Conservation (phyloP, 2,888 invertebrate species). For the Ryuthela nishihirai region DNA sequence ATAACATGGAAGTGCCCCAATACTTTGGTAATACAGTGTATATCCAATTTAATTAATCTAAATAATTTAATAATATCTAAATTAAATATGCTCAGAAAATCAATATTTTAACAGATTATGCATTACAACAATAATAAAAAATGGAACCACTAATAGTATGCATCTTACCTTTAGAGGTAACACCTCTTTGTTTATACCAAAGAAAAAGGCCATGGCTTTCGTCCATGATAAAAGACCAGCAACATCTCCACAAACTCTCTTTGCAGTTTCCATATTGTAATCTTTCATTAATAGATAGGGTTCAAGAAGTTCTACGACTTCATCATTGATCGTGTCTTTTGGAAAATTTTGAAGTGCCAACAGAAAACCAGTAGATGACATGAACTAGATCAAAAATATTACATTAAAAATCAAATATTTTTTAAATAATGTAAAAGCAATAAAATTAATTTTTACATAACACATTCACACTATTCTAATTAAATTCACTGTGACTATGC, state of each 20-base stretch:
- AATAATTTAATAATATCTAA: too few species aligned
- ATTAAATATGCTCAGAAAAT: too few species aligned
- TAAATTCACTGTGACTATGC: too few species aligned
- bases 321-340: constrained; percentile 93
- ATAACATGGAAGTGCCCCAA: too few species aligned
- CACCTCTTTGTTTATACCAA: constrained; percentile 94
- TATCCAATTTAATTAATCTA: too few species aligned
- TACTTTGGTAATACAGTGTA: too few species aligned
- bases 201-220: constrained; percentile 92
- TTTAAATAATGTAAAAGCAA: too few species aligned
- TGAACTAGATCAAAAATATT: constrained; percentile 66
- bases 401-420: too few species aligned
- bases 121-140: background rate
- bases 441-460: too few species aligned
- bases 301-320: constrained; percentile 87
- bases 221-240: constrained; percentile 95
- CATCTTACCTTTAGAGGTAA: constrained; percentile 69
- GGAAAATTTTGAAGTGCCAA: constrained; percentile 90
- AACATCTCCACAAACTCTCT: constrained; percentile 93
- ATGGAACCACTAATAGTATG: too few species aligned
- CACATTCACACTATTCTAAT: too few species aligned
- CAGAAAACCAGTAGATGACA: constrained; percentile 91
- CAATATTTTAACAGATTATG: too few species aligned
- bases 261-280: constrained; percentile 94
- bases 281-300: constrained; percentile 95